phyloP scores from a whole-genome alignment of 2,888 invertebrate species.

The Drosophila quinaria region DNA sequence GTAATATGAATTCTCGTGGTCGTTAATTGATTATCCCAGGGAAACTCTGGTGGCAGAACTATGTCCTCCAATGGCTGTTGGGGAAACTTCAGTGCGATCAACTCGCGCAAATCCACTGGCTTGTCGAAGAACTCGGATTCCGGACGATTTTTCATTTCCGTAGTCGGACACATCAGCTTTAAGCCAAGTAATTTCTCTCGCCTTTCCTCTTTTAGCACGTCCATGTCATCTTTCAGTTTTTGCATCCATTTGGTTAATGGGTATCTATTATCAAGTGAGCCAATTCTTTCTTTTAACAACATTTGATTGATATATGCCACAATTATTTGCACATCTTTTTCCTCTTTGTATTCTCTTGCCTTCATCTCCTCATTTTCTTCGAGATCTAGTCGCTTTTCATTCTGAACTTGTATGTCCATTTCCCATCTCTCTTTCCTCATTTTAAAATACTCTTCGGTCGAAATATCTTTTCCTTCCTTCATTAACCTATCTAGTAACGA shows the following conservation, averaged over 20 bases:
- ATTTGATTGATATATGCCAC: neutral
- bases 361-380: neutral
- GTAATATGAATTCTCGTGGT: neutral
- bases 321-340: neutral
- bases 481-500: neutral
- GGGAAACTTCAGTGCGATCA: neutral
- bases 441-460: neutral
- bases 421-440: neutral
- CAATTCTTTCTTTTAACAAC: neutral
- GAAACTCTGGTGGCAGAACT: neutral
- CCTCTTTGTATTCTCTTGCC: neutral
- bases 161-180: neutral
- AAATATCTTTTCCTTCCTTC: neutral
- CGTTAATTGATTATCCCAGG: neutral
- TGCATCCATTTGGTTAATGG: neutral
- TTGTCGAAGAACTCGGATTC: neutral
- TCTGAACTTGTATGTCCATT: neutral
- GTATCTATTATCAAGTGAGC: neutral
- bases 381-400: neutral
- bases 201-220: neutral
- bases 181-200: neutral
- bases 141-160: neutral
- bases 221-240: neutral
- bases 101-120: neutral
- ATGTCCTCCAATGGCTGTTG: neutral